phyloP scores from a whole-genome alignment of 2,113 vertebrate species.

The Rhegmatorhina hoffmannsi region DNA sequence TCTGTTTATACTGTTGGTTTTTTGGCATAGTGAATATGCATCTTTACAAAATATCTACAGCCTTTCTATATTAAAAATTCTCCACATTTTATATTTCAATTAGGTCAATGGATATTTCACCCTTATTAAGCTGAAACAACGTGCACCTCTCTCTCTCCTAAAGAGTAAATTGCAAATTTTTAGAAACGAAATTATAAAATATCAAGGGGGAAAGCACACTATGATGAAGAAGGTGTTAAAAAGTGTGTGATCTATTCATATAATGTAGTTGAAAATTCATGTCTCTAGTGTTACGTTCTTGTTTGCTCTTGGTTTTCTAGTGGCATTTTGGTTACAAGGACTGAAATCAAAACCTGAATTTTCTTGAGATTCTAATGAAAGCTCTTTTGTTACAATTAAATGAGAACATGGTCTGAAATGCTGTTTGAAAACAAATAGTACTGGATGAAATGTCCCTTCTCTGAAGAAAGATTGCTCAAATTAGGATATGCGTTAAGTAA shows the following conservation, averaged over 20 bases:
- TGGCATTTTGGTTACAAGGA: background rate
- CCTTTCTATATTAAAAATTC: background rate
- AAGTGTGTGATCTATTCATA: background rate
- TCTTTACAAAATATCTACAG: background rate
- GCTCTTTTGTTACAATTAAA: background rate
- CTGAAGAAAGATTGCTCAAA: background rate
- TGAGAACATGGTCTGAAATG: background rate
- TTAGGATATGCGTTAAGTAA: background rate
- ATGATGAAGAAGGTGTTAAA: background rate
- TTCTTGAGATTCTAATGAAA: background rate
- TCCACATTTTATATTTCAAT: background rate
- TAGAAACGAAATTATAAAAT: background rate
- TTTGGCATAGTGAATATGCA: background rate
- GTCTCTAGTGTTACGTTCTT: background rate
- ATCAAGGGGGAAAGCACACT: accelerated
- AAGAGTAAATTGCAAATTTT: background rate
- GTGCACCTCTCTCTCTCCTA: background rate
- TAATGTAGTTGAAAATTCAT: background rate
- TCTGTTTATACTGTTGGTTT: background rate
- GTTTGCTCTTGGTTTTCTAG: background rate
- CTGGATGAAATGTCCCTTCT: background rate
- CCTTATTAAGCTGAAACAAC: background rate
- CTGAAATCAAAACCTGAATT: background rate
- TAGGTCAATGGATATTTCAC: background rate
- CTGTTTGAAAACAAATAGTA: background rate